Base-by-base conservation (phyloP, 35 echinoderm and acorn worm species). In the Stichopus chloronotus region DNA sequence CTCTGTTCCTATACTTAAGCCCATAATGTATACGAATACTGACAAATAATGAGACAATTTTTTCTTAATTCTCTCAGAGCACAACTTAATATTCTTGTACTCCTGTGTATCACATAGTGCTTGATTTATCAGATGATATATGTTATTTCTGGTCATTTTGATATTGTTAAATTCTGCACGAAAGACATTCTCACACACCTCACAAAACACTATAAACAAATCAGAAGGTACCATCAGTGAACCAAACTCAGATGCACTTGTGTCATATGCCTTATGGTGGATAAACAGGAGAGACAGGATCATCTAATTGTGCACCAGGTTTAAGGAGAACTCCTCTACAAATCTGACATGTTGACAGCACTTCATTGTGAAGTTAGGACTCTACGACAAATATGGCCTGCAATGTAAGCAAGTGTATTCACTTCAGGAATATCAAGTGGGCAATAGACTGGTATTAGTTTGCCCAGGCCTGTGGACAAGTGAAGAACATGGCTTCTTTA, bases 21-120 rank as follows among this genome's bases (percentile, higher is more conserved):
- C 52, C 87, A 94, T 94, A 91, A 3, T 94, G 93, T 83, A 94
- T 94, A 17, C 88, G 87, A 22, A 94, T 85, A 94, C 63, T 91
- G 6, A 94, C 87, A 82, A 83, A 94, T 6, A 94, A 80, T 21
- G 72, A 30, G 14, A 94, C 88, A 23, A 91, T 78, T 81, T 68
- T 76, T 54, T 72, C 76, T 53, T 55, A 8, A 91, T 56, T 91
- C 78, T 91, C 63, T 94, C 87, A 80, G 72, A 56, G 78, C 93
- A 91, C n/a, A 91, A 53, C 7, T 30, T 91, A 52, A 94, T 25
- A 65, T 88, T 81, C 83, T 90, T 94, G 92, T 94, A 74, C 55
- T 8, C 4, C 52, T 94, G 20, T 52, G 71, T 14, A 6, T 91
- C 21, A 9, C 24, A 72, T 56, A 94, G 87, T 19, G 59, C 84